Evolutionary conservation across 2,888 invertebrate species (phyloP), one percentile per base, ranked within the genome.

Genomic region (Eristalis intricaria): DNA sequence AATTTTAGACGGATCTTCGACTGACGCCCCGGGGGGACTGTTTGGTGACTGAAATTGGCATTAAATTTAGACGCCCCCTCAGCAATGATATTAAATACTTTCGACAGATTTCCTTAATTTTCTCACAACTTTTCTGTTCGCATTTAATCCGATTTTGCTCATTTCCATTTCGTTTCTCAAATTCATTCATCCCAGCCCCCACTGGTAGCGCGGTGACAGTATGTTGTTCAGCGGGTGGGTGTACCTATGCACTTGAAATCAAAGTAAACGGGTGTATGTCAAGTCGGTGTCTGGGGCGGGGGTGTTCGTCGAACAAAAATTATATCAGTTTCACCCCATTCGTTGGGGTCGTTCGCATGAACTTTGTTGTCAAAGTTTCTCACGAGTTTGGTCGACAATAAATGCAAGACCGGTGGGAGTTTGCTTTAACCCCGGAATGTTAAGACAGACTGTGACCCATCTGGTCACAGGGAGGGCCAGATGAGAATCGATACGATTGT

Each of bases 291-390:
- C 19, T 19, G 26, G 29, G 8, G 35, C 1, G 26, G 26, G 26
- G 29, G 7, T 10, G 40, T 60, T 60, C 40, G 43, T 15, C 70
- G 13, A 58, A 19, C 56, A n/a, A n/a, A 60, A 79, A 70, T 84
- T 73, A 43, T 40, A 78, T 71, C 79, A 75, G 71, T 83, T 83
- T 66, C 75, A 82, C 77, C 70, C 82, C 66, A 69, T 13, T 71
- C 43, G 38, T 29, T 70, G 60, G 60, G 74, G 74, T 86, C 56
- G 38, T 82, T 86, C 77, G 58, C 85, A 86, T 75, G 77, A 82
- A 86, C 82, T 78, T 70, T 15, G 15, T 50, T 81, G 19, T 38
- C 26, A 43, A 66, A 66, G 50, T 70, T 82, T 86, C 83, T 79
- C 83, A 85, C 78, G 78, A 19, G 50, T 19, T 26, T 32, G 32